Evolutionary conservation across 2,113 vertebrate species (phyloP).

Genomic region (Corapipo altera): DNA sequence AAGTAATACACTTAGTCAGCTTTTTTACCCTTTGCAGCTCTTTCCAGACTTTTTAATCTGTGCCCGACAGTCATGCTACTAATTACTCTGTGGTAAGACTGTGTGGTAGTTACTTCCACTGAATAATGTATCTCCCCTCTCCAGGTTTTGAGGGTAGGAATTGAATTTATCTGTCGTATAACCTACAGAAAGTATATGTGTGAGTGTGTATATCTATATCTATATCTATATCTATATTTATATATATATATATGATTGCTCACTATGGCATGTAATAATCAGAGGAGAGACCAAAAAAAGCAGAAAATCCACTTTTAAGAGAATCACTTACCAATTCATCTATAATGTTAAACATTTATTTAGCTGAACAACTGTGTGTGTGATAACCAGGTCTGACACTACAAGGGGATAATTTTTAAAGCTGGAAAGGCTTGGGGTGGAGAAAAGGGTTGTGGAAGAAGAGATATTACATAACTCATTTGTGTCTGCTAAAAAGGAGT

Average conservation of each 20-base stretch:
- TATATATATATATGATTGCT: accelerated
- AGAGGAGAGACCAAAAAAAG: neutral
- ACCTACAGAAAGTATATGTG: neutral
- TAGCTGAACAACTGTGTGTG: neutral
- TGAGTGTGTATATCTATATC: neutral
- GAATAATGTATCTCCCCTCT: slow-evolving; percentile 29
- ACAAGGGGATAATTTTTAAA: neutral
- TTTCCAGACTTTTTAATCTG: neutral
- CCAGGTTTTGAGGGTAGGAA: neutral
- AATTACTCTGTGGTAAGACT: slow-evolving; percentile 22
- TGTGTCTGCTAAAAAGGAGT: neutral
- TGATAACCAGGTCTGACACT: neutral
- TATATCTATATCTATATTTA: too few species aligned
- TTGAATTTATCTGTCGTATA: neutral
- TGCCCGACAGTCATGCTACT: neutral
- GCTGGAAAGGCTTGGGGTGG: neutral
- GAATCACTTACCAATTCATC: neutral
- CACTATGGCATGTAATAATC: neutral
- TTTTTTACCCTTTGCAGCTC: slow-evolving; percentile 21
- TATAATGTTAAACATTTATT: neutral
- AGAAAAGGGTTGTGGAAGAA: neutral
- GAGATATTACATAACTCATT: neutral
- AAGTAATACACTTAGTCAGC: slow-evolving; percentile 3
- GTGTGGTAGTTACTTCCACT: neutral
- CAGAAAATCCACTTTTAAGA: neutral